These are phyloP conservation scores for Nylanderia fulva DNA, from an alignment of 1,140 invertebrate genomes.

Conservation along the genomic window DNA sequence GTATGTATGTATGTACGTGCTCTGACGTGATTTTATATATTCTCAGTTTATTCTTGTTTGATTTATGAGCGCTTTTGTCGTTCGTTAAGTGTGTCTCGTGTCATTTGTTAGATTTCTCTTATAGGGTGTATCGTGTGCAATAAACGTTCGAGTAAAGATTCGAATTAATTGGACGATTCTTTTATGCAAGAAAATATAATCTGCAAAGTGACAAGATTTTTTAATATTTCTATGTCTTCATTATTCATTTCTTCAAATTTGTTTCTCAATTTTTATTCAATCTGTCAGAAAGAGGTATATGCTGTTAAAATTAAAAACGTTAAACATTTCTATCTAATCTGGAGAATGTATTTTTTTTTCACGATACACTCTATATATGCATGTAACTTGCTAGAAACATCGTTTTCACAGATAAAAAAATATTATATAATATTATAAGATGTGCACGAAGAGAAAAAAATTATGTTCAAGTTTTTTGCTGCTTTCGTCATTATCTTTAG, in stretches of 20 bases:
- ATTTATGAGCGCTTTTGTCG: conserved; percentile 16
- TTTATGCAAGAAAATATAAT: not conserved
- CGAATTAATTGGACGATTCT: not conserved
- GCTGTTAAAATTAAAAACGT: too few relatives aligned
- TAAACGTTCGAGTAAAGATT: not conserved
- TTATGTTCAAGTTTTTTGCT: not conserved
- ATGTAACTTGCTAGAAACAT: conserved; percentile 1
- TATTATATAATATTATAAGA: not conserved
- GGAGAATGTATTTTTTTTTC: not conserved
- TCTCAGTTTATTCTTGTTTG: not conserved
- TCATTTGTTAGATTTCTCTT: not conserved
- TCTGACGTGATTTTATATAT: not conserved
- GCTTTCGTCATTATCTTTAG: not conserved
- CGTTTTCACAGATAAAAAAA: not conserved
- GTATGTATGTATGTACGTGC: too few relatives aligned
- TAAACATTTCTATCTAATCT: not conserved
- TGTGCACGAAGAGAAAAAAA: conserved; percentile 10
- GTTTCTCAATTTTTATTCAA: not conserved
- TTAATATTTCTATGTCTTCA: not conserved
- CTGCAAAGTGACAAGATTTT: not conserved
- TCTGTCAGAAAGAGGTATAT: not conserved
- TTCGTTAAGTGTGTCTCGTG: not conserved
- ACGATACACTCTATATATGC: conserved; percentile 27
- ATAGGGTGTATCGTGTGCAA: conserved; percentile 21
- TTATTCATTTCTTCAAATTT: not conserved